phyloP scores from a whole-genome alignment of 1,140 invertebrate genomes.

The Conus ventricosus region DNA sequence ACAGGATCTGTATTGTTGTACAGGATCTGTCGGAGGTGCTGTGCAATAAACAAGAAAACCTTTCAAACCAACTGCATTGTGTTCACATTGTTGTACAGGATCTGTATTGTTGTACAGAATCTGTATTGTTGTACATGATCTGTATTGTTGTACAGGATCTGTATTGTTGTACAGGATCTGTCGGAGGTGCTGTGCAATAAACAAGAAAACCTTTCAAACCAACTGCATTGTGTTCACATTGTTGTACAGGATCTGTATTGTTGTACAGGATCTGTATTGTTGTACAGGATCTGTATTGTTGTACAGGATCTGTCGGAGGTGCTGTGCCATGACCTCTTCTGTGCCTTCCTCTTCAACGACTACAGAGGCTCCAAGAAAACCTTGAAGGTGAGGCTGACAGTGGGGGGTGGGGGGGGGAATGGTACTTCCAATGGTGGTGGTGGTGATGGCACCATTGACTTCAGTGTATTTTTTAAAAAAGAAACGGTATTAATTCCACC shows the following conservation, averaged over 20 bases:
- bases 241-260: too few species aligned
- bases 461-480: too few species aligned
- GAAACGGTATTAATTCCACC: too few species aligned
- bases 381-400: conserved; percentile 55
- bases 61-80: too few species aligned
- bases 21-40: conserved; percentile 69
- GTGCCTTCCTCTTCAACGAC: conserved; percentile 68
- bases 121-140: neutral
- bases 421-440: too few species aligned
- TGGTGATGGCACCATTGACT: too few species aligned
- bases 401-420: too few species aligned
- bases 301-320: conserved; percentile 67
- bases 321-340: conserved; percentile 69
- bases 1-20: too few species aligned
- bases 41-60: conserved; percentile 24
- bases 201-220: too few species aligned
- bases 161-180: conserved; percentile 28
- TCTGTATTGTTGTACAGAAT: neutral
- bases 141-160: too few species aligned
- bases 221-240: too few species aligned
- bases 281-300: neutral
- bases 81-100: too few species aligned
- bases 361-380: conserved; percentile 68
- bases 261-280: neutral
- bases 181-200: conserved; percentile 67